Percentiles rank a stretch among this genome's conserved stretches.
phyloP scores from a whole-genome alignment of 2,113 vertebrate genomes.

The Octodon degus region DNA sequence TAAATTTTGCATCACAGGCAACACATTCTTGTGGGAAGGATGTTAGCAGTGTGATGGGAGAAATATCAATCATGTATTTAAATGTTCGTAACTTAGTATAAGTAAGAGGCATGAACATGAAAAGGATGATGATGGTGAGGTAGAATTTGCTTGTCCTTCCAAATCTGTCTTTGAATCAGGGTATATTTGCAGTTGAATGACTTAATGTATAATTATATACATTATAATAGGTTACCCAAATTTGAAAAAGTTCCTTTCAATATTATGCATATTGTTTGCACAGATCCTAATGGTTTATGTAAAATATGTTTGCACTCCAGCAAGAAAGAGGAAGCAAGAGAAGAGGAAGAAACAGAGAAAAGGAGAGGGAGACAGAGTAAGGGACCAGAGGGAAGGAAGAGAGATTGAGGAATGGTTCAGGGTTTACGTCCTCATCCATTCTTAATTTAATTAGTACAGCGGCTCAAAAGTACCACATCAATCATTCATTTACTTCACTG shows the following conservation, averaged over 20 bases:
- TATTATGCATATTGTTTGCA: neutral
- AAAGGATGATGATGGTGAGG: neutral
- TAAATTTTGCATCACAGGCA: constrained; percentile 10
- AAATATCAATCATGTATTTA: constrained; percentile 20
- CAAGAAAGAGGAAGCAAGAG: neutral
- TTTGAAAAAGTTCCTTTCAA: neutral
- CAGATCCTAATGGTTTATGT: neutral
- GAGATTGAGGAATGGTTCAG: neutral
- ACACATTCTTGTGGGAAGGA: neutral
- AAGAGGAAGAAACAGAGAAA: neutral
- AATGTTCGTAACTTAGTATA: neutral
- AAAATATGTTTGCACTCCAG: neutral
- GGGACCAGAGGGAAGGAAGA: neutral
- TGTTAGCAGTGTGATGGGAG: neutral
- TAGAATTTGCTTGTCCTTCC: neutral
- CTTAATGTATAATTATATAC: neutral
- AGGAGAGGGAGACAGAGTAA: too few relatives aligned
- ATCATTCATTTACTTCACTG: neutral
- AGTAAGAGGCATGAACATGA: neutral
- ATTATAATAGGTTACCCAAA: neutral
- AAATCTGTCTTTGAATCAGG: neutral
- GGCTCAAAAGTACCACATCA: neutral
- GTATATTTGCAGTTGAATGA: neutral
- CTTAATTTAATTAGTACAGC: neutral
- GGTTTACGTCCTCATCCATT: neutral